Base-by-base conservation (phyloP, 2,797 vertebrate species). In the Lophius americanus region DNA sequence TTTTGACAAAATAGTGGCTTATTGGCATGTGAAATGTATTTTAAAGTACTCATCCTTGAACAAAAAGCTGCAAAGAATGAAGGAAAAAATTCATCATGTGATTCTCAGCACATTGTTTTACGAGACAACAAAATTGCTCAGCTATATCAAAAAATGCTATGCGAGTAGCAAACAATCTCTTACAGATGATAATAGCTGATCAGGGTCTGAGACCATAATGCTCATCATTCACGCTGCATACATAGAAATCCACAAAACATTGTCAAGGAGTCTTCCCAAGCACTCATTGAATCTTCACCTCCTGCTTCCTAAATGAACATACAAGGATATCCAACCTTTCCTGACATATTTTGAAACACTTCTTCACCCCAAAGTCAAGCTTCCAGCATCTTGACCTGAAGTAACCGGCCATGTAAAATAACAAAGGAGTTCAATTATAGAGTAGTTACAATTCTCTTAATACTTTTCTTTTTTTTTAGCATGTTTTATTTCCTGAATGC, bases 111-210 rank as follows among this genome's bases (percentile, higher is more conserved):
- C 10, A 60, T 68, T 61, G 23, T 55, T 42, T 33, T n/a, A 52
- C 42, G 13, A 0, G 33, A 9, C 38, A 37, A 23, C 4, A 10
- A 41, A 2, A 6, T 6, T 9, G 32, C 44, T 48, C 38, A 61
- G 12, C 10, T 23, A 23, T 23, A 1, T 23, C 23, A 23, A 23
- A 12, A 5, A 23, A 36, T 51, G 12, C 2, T 12, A n/a, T 23
- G 35, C 13, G 7, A 53, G 63, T 46, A 59, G 8, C 47, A 70
- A 70, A 47, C 38, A 37, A 51, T 13, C 7, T 51, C 48, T 54
- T 54, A 52, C 9, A 39, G 39, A 13, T 58, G 42, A 43, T 13
- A 35, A 9, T 11, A 51, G 3, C 2, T 33, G 23, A 44, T 43
- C 43, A 55, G 10, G 64, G 46, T 63, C 33, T 14, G 38, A 54